A percentile compares a stretch with the other conserved stretches of the same genome.
Conservation (phyloP, 2,797 vertebrate species). For the Remorina albescens region DNA sequence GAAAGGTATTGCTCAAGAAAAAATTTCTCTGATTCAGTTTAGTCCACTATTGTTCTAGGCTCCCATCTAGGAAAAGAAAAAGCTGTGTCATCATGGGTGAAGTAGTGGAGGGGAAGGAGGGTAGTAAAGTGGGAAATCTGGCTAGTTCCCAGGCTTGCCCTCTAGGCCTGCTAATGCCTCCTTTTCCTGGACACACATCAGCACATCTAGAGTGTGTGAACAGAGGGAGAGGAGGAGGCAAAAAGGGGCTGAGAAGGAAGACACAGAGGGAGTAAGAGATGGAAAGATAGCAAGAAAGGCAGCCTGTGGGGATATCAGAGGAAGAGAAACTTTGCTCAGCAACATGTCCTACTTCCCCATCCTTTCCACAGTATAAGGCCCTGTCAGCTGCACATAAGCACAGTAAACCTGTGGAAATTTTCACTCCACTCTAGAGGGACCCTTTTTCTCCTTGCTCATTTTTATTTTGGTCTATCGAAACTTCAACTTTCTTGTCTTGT, state of each 20-base stretch:
- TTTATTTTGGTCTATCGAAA: conserved; percentile 82
- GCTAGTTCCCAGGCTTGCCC: conserved; percentile 60
- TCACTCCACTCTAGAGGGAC: conserved; percentile 83
- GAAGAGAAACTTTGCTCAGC: conserved; percentile 44
- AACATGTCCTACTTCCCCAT: conserved; percentile 55
- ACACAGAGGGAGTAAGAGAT: conserved; percentile 18
- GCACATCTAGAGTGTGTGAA: conserved; percentile 58
- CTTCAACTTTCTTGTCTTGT: conserved; percentile 78
- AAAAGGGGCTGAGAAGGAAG: conserved; percentile 24
- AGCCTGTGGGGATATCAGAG: conserved; percentile 32
- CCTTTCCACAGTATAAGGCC: conserved; percentile 43
- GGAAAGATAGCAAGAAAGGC: conserved; percentile 33
- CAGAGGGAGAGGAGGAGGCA: conserved; percentile 13
- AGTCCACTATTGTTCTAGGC: conserved; percentile 73
- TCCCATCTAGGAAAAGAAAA: conserved; percentile 58
- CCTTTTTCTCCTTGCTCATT: conserved; percentile 72
- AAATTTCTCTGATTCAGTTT: conserved; percentile 57
- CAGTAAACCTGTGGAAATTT: conserved; percentile 82
- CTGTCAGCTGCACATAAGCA: conserved; percentile 79
- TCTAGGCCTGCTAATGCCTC: conserved; percentile 58
- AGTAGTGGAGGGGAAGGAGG: conserved; percentile 4
- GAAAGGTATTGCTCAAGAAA: conserved; percentile 41
- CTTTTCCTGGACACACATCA: conserved; percentile 64
- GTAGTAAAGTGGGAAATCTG: conserved; percentile 62
- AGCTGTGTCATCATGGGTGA: conserved; percentile 67